Conservation (phyloP, 2,113 vertebrate species). For the Anhinga anhinga region DNA sequence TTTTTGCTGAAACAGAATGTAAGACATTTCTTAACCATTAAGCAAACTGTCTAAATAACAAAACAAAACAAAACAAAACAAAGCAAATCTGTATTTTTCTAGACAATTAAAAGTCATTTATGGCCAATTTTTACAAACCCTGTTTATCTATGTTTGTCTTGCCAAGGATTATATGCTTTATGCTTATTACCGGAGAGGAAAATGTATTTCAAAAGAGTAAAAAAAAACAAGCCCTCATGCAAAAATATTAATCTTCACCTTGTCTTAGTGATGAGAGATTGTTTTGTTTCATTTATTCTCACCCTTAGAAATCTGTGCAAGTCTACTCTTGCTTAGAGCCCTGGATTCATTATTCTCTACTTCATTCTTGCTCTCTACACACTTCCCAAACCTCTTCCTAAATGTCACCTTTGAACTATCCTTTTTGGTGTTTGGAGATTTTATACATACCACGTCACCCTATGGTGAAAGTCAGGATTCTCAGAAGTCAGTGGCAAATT, state of each 20-base stretch:
- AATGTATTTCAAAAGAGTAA: background rate
- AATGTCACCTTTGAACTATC: background rate
- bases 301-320: background rate
- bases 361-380: background rate
- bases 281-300: conserved; percentile 10
- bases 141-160: background rate
- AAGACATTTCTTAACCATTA: background rate
- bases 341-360: background rate
- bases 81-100: background rate
- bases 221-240: background rate
- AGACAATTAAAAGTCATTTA: background rate
- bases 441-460: background rate
- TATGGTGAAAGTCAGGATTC: background rate
- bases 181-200: background rate
- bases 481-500: background rate
- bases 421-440: background rate
- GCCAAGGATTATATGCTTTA: background rate
- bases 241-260: conserved; percentile 30
- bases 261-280: background rate
- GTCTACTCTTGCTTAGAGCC: background rate
- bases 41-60: background rate
- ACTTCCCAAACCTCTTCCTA: background rate
- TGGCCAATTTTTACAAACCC: background rate
- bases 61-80: background rate
- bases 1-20: background rate